phyloP scores from a whole-genome alignment of 92 coral and sea anemone genomes.

The Diadumene lineata region DNA sequence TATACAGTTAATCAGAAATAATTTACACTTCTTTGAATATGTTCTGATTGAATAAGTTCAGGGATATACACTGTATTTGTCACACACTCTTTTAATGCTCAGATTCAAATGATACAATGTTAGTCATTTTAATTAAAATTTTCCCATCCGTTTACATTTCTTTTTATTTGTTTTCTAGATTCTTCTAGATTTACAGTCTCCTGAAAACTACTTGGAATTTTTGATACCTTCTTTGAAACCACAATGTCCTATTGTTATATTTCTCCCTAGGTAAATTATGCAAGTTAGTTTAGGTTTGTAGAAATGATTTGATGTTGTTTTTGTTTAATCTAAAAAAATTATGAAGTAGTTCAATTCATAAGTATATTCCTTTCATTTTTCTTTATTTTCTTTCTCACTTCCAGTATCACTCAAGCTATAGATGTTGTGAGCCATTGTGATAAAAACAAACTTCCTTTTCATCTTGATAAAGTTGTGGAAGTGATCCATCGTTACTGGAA shows the following conservation, averaged over 20 bases:
- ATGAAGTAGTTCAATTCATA: no score
- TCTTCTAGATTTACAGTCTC: conserved; percentile 38
- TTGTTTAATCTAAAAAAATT: no score
- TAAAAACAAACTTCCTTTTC: conserved; percentile 24
- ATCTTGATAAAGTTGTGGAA: conserved; percentile 26
- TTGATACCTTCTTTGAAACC: conserved; percentile 20
- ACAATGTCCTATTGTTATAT: conserved; percentile 35
- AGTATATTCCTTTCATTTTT: no score
- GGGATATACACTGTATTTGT: no score
- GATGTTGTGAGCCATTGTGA: conserved; percentile 30
- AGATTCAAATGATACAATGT: neutral
- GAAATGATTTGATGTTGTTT: no score
- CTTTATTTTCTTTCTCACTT: neutral
- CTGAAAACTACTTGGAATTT: conserved; percentile 33
- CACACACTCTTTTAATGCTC: neutral
- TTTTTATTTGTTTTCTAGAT: conserved; percentile 8
- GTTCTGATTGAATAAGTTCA: no score
- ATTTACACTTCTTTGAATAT: no score
- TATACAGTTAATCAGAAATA: no score
- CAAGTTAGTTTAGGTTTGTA: no score
- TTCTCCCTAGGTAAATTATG: conserved; percentile 52
- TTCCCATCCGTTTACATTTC: neutral
- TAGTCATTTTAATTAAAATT: no score
- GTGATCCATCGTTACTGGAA: conserved; percentile 37
- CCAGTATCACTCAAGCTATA: conserved; percentile 38